Conservation (phyloP, 2,797 vertebrate genomes). For the Phrynocephalus forsythii region DNA sequence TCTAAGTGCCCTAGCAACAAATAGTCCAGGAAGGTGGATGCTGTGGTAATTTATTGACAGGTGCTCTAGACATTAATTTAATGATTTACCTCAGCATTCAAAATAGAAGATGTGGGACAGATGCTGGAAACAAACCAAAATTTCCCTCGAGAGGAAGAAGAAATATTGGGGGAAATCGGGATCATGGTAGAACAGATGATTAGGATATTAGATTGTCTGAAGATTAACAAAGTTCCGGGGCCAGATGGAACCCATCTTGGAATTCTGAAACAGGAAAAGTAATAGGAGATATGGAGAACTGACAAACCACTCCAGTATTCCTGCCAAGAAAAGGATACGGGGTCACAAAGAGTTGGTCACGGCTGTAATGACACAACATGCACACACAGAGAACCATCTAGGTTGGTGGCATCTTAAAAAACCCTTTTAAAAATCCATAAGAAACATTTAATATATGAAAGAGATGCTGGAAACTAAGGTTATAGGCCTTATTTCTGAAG, state of each 20-base stretch:
- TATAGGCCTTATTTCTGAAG: constrained; percentile 33
- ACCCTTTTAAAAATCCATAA: constrained; percentile 15
- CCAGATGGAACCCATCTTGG: constrained; percentile 46
- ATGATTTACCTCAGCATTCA: constrained; percentile 68
- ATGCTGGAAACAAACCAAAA: constrained; percentile 63
- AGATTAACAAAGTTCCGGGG: constrained; percentile 49
- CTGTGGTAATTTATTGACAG: constrained; percentile 57
- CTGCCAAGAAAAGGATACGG: too few species aligned
- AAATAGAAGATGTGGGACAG: constrained; percentile 63
- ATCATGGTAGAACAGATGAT: constrained; percentile 65
- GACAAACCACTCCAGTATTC: too few species aligned
- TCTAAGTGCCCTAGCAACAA: constrained; percentile 38
- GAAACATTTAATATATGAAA: constrained; percentile 8
- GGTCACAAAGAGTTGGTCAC: too few species aligned
- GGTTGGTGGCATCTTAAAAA: not conserved
- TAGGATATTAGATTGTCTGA: constrained; percentile 63
- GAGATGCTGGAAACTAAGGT: constrained; percentile 17
- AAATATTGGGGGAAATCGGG: constrained; percentile 66
- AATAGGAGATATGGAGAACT: constrained; percentile 26
- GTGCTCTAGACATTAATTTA: constrained; percentile 58
- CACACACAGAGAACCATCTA: not conserved
- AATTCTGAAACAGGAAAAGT: constrained; percentile 41
- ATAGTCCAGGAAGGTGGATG: constrained; percentile 56
- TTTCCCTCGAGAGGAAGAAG: constrained; percentile 61
- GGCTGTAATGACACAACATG: too few species aligned